These are phyloP conservation scores for Neopelma chrysocephalum DNA, from an alignment of 2,797 vertebrate species.

Conservation along the genomic window DNA sequence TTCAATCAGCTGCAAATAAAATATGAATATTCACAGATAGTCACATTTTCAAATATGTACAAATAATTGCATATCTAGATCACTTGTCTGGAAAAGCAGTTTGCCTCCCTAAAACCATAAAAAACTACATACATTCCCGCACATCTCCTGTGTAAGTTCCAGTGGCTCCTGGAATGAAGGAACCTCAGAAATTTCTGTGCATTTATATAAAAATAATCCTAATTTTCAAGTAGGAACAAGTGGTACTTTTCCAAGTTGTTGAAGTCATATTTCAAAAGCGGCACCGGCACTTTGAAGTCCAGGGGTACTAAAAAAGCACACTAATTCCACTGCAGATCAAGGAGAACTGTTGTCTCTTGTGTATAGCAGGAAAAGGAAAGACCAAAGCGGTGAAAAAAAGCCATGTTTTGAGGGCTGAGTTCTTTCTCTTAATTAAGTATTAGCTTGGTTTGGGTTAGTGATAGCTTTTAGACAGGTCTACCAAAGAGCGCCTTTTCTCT, in stretches of 20 bases:
- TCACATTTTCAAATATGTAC: not conserved
- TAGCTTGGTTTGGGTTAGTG: not conserved
- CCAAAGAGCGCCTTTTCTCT: not conserved
- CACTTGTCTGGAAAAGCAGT: not conserved
- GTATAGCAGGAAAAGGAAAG: not conserved
- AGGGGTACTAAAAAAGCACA: not conserved
- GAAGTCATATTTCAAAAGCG: not conserved
- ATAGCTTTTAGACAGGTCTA: not conserved
- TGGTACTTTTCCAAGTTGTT: not conserved
- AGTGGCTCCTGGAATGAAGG: not conserved
- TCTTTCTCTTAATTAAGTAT: not conserved
- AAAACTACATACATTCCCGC: not conserved
- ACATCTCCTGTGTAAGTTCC: not conserved
- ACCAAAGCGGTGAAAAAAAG: not conserved
- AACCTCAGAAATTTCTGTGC: not conserved
- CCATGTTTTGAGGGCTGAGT: not conserved
- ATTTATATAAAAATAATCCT: not conserved
- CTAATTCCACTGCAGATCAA: not conserved
- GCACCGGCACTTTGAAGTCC: not conserved
- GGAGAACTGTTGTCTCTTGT: not conserved
- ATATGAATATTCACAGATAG: not conserved
- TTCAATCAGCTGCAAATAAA: not conserved
- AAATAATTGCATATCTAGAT: not conserved
- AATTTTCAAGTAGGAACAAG: not conserved
- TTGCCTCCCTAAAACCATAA: not conserved